Evolutionary conservation across 2,113 vertebrate genomes (phyloP).

Genomic region (Hylia prasina): DNA sequence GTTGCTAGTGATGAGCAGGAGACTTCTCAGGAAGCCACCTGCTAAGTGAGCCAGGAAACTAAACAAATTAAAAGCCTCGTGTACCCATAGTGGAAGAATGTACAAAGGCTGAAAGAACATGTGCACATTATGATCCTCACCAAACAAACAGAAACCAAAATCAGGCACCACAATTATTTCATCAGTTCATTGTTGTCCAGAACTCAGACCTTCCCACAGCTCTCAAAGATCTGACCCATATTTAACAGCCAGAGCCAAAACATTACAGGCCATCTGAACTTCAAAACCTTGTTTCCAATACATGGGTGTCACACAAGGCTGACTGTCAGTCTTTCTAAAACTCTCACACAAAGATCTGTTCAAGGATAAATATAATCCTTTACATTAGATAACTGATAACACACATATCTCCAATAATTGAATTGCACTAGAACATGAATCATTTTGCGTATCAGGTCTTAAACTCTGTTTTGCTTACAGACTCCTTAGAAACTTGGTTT

Average conservation of each 20-base stretch:
- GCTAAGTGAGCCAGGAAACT: not conserved
- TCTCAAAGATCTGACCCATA: not conserved
- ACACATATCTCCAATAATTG: not conserved
- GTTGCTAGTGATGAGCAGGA: not conserved
- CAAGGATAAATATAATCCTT: not conserved
- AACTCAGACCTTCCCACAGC: not conserved
- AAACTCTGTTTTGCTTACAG: constrained; percentile 8
- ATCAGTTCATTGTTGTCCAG: not conserved
- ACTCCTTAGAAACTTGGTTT: constrained; percentile 33
- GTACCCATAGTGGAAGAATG: not conserved
- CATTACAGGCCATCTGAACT: not conserved
- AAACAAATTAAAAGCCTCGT: rapidly evolving
- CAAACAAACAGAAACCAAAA: not conserved
- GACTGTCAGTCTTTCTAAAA: not conserved
- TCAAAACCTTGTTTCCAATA: not conserved
- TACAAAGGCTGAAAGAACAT: not conserved
- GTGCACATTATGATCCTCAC: not conserved
- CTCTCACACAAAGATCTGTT: not conserved
- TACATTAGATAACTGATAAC: not conserved
- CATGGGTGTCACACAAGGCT: not conserved
- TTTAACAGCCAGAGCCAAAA: not conserved
- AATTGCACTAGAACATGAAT: not conserved
- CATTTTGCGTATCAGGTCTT: not conserved
- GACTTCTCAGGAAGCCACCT: not conserved
- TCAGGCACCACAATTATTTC: not conserved